Base-by-base conservation (phyloP, 1,140 invertebrate genomes). In the Saccostrea cuccullata region DNA sequence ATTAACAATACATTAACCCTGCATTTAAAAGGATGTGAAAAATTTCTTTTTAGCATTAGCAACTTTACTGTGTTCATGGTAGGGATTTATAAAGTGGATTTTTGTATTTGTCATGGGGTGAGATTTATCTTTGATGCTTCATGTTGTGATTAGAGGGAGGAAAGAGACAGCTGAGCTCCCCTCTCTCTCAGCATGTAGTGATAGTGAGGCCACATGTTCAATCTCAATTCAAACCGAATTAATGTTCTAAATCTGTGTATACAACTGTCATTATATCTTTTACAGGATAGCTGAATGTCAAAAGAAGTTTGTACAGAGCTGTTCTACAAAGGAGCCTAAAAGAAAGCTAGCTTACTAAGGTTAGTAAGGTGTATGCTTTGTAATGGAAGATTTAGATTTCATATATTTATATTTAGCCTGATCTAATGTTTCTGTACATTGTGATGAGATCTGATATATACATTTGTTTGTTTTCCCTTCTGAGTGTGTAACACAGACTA, bases 141-240 rank as follows among this genome's bases (percentile, higher is more conserved):
- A 77, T 77, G 70, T 77, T 77, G 70, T 77, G 70, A 77, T 77
- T 77, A 77, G 70, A 17, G 70, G 12, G 70, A 36, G 70, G 9
- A 77, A 77, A 77, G 70, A 77, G 70, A 77, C 70, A 77, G 15
- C 70, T 30, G 26, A 77, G 26, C 70, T 77, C 15, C 11, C 26
- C 13, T 36, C 30, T 77, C 70, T 77, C 70, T 77, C 70, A 77
- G 70, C 70, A 77, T 26, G 70, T 15, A 77, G 9, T 77, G 70
- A 77, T 77, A 77, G 70, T 36, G 11, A 77, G 70, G 70, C 70
- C 70, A 77, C 70, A 77, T 77, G 70, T 77, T 77, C 70, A 77
- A 77, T 77, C 23, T 77, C 70, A 30, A 77, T 77, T 13, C 70
- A 77, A 77, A 77, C 70, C 70, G 13, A 77, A 77, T 77, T 77